Conservation (phyloP, 2,797 vertebrate species). For the Sebastes oblongus region DNA sequence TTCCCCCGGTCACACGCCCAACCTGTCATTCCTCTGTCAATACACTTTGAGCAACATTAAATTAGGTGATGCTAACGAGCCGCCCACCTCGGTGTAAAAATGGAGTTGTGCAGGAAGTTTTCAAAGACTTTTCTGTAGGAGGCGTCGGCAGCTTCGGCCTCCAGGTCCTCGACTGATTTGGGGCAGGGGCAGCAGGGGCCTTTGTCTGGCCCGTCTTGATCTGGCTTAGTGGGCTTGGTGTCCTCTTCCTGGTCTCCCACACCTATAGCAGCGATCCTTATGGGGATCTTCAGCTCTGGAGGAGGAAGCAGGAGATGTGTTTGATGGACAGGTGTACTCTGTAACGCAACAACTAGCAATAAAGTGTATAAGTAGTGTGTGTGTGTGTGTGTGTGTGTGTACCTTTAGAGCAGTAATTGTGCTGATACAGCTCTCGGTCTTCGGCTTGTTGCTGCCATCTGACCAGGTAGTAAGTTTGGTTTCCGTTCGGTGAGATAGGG, state of each 20-base stretch:
- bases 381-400: neutral
- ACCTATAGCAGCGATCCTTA: conserved; percentile 89
- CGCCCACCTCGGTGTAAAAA: conserved; percentile 92
- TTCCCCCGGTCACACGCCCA: no score
- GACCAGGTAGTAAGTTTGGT: conserved; percentile 94
- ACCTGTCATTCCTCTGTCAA: no score
- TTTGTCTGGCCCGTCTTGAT: conserved; percentile 86
- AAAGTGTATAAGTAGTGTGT: neutral
- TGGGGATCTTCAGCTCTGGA: conserved; percentile 92
- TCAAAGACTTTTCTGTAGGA: conserved; percentile 96
- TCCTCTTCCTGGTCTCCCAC: conserved; percentile 90
- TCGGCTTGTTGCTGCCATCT: conserved; percentile 96
- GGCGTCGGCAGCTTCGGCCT: conserved; percentile 90
- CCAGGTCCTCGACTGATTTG: conserved; percentile 91
- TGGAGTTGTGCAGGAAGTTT: conserved; percentile 97
- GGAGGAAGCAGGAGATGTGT: neutral
- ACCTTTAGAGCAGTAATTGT: conserved; percentile 99
- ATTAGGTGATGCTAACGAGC: neutral
- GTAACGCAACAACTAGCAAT: neutral
- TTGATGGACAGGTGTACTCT: neutral
- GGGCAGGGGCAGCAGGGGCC: conserved; percentile 92
- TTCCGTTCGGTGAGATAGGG: conserved; percentile 91
- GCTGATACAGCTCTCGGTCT: conserved; percentile 92
- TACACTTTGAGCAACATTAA: rapidly evolving
- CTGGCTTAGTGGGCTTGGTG: conserved; percentile 88